Conservation (phyloP, 2,797 vertebrate genomes). For the Gouania willdenowi region DNA sequence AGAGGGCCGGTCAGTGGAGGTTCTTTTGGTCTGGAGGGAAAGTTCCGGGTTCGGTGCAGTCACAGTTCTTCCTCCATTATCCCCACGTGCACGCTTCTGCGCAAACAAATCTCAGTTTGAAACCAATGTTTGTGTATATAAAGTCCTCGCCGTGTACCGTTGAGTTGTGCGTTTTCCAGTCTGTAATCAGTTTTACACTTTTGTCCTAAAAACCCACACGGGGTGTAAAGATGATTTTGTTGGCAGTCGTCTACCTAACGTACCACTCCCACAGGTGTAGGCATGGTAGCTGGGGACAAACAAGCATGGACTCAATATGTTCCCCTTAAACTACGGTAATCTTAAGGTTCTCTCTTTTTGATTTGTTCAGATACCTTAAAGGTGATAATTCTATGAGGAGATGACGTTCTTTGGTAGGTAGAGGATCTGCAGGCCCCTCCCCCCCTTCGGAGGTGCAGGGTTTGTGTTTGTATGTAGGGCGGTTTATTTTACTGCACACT, state of each 20-base stretch:
- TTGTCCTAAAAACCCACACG: slow-evolving; percentile 6
- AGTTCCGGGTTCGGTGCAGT: slow-evolving; percentile 4
- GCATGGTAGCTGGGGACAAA: slow-evolving; percentile 13
- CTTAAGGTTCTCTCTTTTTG: slow-evolving; percentile 26
- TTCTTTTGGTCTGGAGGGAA: too few species aligned
- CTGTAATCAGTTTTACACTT: slow-evolving; percentile 52
- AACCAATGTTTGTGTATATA: slow-evolving; percentile 27
- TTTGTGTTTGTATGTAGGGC: slow-evolving; percentile 32
- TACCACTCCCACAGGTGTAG: background rate
- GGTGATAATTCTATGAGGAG: background rate
- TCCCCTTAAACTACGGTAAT: slow-evolving; percentile 28
- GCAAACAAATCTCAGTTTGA: slow-evolving; percentile 14
- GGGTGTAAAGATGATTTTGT: slow-evolving; percentile 8
- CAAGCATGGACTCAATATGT: slow-evolving; percentile 43
- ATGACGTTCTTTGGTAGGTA: background rate
- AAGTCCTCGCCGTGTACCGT: slow-evolving; percentile 26
- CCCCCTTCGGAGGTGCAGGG: slow-evolving; percentile 54
- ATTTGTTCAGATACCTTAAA: background rate
- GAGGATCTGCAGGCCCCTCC: slow-evolving; percentile 48
- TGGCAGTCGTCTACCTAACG: slow-evolving; percentile 11
- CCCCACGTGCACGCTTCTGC: slow-evolving; percentile 16
- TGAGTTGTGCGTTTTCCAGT: slow-evolving; percentile 15
- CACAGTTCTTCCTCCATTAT: slow-evolving; percentile 39
- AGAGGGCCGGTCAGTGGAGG: background rate
- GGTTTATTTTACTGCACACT: slow-evolving; percentile 71